These are phyloP conservation scores for Ischnus inquisitorius DNA, from an alignment of 2,888 invertebrate species.

Conservation along the genomic window DNA sequence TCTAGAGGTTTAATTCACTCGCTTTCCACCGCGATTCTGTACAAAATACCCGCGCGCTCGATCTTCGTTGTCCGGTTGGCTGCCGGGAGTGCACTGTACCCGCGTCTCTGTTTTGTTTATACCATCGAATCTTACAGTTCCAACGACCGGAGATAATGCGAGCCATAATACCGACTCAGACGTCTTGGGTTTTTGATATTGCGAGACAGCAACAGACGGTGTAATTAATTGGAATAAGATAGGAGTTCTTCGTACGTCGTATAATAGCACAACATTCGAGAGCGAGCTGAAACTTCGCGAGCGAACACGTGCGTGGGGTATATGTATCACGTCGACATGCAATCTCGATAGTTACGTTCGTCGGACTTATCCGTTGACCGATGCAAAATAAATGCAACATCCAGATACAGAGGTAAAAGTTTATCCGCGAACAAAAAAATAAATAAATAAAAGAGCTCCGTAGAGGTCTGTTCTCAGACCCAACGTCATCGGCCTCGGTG, in stretches of 20 bases:
- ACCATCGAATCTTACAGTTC: constrained; percentile 43
- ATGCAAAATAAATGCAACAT: constrained; percentile 13
- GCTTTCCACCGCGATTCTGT: background rate
- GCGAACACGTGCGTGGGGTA: constrained; percentile 25
- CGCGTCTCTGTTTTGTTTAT: constrained; percentile 36
- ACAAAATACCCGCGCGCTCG: background rate
- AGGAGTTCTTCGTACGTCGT: constrained; percentile 10
- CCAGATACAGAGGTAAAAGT: background rate
- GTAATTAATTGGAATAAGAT: constrained; percentile 54
- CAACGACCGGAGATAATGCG: constrained; percentile 55
- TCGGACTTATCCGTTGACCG: constrained; percentile 1
- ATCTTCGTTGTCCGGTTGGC: background rate
- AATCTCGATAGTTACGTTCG: background rate
- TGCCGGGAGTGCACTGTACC: constrained; percentile 10
- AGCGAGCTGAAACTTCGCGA: background rate
- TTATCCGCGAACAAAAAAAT: background rate
- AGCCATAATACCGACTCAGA: constrained; percentile 65
- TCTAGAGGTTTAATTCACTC: constrained; percentile 3
- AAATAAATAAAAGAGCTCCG: constrained; percentile 11
- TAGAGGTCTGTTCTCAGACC: constrained; percentile 13
- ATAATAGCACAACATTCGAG: constrained; percentile 6
- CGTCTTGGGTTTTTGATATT: constrained; percentile 64
- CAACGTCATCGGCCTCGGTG: constrained; percentile 33
- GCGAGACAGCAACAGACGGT: constrained; percentile 31
- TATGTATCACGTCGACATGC: background rate